Conservation (phyloP, 2,113 vertebrate species). For the Eurypyga helias region DNA sequence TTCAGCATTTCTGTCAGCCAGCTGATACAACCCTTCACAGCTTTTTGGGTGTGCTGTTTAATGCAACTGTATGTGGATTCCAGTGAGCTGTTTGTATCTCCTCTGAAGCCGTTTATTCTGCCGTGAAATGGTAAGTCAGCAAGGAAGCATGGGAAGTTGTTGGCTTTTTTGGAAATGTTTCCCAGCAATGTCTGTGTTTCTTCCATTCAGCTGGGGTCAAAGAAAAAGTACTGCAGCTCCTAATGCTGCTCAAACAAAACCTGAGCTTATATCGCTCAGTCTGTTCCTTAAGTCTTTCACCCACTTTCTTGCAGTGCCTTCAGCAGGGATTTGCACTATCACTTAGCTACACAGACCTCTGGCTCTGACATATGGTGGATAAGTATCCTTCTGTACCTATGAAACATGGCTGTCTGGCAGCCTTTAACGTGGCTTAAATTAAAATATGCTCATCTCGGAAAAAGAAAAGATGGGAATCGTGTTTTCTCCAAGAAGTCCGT, state of each 20-base stretch:
- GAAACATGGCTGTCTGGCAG: background rate
- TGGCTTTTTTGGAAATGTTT: background rate
- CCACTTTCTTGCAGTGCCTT: background rate
- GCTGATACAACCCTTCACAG: background rate
- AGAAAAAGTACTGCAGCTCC: background rate
- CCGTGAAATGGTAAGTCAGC: background rate
- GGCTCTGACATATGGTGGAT: background rate
- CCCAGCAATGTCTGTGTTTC: background rate
- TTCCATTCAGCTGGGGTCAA: background rate
- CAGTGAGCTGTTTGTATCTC: background rate
- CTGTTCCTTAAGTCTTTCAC: background rate
- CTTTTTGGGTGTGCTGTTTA: background rate
- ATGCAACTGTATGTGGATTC: background rate
- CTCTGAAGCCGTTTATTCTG: background rate
- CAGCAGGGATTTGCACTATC: background rate
- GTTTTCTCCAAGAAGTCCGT: rapidly evolving
- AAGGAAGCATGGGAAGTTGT: background rate
- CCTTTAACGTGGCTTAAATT: background rate
- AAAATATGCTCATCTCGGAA: background rate
- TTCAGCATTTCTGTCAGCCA: background rate
- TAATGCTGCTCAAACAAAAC: background rate
- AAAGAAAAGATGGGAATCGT: background rate
- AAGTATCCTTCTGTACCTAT: background rate
- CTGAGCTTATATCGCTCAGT: background rate
- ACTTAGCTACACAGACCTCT: background rate